phyloP scores from a whole-genome alignment of 2,888 invertebrate species.

The Lasioglossum marginatum region DNA sequence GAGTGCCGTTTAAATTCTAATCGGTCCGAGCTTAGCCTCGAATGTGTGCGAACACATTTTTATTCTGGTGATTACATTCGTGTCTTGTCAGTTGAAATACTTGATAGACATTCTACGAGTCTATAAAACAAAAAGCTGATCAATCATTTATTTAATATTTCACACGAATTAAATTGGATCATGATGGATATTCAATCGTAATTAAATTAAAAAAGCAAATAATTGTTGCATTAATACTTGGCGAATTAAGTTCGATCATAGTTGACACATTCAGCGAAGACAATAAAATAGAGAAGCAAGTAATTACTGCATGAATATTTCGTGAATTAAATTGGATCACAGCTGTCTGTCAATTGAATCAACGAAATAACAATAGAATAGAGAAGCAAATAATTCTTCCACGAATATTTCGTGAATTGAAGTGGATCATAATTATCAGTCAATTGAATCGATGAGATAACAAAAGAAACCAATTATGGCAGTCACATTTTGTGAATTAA shows the following conservation, averaged over 20 bases:
- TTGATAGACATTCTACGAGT: too few species aligned
- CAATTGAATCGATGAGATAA: neutral
- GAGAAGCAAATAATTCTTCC: neutral
- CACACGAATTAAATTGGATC: neutral
- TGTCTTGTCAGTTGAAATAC: too few species aligned
- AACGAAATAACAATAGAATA: neutral
- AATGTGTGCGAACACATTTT: too few species aligned
- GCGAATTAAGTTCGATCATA: neutral
- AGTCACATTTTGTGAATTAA: neutral
- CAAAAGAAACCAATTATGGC: neutral
- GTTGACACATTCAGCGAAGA: neutral
- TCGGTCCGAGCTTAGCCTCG: neutral
- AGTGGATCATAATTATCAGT: neutral
- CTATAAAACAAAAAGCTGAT: too few species aligned
- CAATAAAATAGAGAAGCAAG: neutral
- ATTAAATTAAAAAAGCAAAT: neutral
- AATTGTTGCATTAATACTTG: neutral
- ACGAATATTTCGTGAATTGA: neutral
- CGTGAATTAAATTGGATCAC: neutral
- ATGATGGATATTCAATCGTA: neutral
- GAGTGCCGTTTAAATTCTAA: neutral
- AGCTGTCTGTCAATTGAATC: neutral
- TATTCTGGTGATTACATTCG: too few species aligned
- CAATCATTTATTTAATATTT: too few species aligned
- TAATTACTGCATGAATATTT: neutral